phyloP scores from a whole-genome alignment of 2,888 invertebrate genomes.

The Cryptus armator region DNA sequence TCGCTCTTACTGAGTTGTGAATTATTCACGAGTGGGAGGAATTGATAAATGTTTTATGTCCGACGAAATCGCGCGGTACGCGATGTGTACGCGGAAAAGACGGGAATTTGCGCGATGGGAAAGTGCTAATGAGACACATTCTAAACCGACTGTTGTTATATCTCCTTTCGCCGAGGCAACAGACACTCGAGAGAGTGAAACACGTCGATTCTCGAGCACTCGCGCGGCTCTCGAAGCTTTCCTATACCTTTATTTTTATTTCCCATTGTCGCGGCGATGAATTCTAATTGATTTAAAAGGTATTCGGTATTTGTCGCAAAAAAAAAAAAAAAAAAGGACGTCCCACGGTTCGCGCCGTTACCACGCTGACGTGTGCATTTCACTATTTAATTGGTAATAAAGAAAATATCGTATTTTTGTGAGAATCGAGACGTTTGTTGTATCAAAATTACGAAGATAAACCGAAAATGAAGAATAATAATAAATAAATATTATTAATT shows the following conservation, averaged over 20 bases:
- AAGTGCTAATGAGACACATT: slow-evolving; percentile 63
- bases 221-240: not conserved
- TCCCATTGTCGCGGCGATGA: not conserved
- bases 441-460: too few species aligned
- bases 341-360: too few species aligned
- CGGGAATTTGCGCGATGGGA: slow-evolving; percentile 38
- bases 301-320: too few species aligned
- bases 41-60: not conserved
- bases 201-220: not conserved
- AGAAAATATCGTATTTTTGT: too few species aligned
- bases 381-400: too few species aligned
- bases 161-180: slow-evolving; percentile 34
- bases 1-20: slow-evolving; percentile 21
- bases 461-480: too few species aligned
- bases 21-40: slow-evolving; percentile 39
- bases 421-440: too few species aligned
- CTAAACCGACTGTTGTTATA: slow-evolving; percentile 55
- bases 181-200: not conserved
- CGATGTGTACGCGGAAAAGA: slow-evolving; percentile 8
- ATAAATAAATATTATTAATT: too few species aligned
- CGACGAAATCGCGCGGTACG: slow-evolving; percentile 8
- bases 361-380: too few species aligned
- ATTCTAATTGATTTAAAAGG: not conserved
- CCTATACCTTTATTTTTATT: not conserved
- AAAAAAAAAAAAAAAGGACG: too few species aligned